phyloP scores from a whole-genome alignment of 1,140 invertebrate genomes.

The Calephelis nemesis region DNA sequence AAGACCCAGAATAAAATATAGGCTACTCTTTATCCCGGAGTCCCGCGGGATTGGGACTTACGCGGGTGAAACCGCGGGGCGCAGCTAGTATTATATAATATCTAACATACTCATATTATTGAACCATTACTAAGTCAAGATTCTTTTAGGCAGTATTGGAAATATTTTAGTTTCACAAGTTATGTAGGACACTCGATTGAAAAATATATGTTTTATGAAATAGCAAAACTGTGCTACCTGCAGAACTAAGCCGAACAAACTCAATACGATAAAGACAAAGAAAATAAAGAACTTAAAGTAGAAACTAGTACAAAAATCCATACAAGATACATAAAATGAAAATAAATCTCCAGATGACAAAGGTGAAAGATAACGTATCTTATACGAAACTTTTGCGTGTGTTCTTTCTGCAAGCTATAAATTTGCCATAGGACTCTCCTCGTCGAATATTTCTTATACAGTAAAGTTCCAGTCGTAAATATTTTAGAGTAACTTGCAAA shows the following conservation, averaged over 20 bases:
- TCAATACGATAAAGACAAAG: conserved; percentile 1
- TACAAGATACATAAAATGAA: conserved; percentile 42
- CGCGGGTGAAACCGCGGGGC: no score
- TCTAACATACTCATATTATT: no score
- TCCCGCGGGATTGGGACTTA: no score
- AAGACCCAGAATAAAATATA: no score
- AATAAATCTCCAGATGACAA: conserved; percentile 58
- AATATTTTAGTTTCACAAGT: no score
- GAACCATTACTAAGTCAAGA: no score
- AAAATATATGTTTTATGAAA: no score
- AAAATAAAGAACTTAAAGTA: conserved; percentile 1
- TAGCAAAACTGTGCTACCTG: no score
- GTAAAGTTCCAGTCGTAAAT: conserved; percentile 65
- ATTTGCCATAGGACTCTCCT: conserved; percentile 52
- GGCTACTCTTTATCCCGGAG: no score
- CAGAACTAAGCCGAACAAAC: not conserved
- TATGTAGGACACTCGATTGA: no score
- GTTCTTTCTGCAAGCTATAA: conserved; percentile 58
- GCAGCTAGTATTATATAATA: no score
- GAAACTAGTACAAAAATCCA: conserved; percentile 28
- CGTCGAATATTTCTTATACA: conserved; percentile 56
- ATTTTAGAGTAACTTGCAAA: conserved; percentile 70
- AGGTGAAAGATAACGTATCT: conserved; percentile 55
- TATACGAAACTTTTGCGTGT: conserved; percentile 50
- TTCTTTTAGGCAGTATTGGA: no score